phyloP scores from a whole-genome alignment of 2,888 invertebrate species.

The Trissoscelio sp. region DNA sequence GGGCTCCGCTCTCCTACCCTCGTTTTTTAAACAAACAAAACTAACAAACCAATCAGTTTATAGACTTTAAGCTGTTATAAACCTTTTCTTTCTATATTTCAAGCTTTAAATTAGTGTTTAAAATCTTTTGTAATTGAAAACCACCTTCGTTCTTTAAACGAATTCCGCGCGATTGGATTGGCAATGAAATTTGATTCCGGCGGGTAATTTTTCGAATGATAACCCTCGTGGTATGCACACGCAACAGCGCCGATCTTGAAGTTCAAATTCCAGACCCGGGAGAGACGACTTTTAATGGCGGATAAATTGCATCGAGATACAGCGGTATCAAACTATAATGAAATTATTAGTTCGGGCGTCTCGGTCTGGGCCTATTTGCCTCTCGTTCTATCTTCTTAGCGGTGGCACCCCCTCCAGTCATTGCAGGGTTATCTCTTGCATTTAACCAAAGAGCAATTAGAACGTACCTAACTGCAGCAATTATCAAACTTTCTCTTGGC shows the following conservation, averaged over 20 bases:
- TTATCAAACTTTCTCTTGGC: slow-evolving; percentile 69
- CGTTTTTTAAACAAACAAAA: too few species aligned
- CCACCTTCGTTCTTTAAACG: background rate
- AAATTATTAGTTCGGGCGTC: slow-evolving; percentile 63
- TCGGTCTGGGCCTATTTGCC: slow-evolving; percentile 42
- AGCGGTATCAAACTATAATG: slow-evolving; percentile 66
- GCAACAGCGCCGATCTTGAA: slow-evolving; percentile 17
- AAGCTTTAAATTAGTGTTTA: too few species aligned
- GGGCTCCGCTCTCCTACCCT: too few species aligned
- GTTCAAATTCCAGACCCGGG: slow-evolving; percentile 26
- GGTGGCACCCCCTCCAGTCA: slow-evolving; percentile 12
- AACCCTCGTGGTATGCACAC: slow-evolving; percentile 18
- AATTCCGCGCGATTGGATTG: slow-evolving; percentile 12
- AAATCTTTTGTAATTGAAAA: too few species aligned
- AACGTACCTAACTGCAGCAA: slow-evolving; percentile 69
- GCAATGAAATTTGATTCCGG: slow-evolving; percentile 37
- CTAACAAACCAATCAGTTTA: too few species aligned
- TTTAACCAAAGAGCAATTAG: slow-evolving; percentile 70
- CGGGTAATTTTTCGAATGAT: slow-evolving; percentile 55
- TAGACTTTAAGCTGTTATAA: too few species aligned
- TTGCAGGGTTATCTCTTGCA: slow-evolving; percentile 66
- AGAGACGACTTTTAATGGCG: slow-evolving; percentile 58
- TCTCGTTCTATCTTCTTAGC: slow-evolving; percentile 42
- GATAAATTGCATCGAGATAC: slow-evolving; percentile 63
- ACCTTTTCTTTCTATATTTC: too few species aligned